Base-by-base conservation (phyloP, 2,113 vertebrate species). In the Thunnus thynnus region DNA sequence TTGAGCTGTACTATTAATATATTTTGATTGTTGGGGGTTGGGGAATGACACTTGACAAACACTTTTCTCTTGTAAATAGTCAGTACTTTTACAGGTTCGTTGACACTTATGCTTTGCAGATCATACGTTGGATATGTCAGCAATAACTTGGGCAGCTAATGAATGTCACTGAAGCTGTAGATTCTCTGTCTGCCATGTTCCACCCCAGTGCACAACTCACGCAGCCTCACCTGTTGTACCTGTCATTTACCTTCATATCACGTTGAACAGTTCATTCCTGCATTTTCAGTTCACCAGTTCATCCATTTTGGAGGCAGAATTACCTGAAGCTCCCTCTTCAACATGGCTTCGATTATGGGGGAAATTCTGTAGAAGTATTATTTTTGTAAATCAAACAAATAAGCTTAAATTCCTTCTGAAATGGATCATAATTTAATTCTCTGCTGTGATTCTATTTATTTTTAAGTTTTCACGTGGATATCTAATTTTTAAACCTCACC, bases 141-240 rank as follows among this genome's bases (percentile, higher is more conserved):
- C 98, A 99, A 99, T 99, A 99, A 99, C 98, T 97, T 97, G 96
- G 97, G 98, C 97, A 99, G 98, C 98, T 99, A 98, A 97, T 97
- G 98, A 99, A 99, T 99, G 98, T 99, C 97, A 97, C 97, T 96
- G 97, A 98, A 97, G 97, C 97, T 99, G 97, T 99, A 97, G 97
- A 98, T 96, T 96, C 95, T 88, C 80, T 85, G 78, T 91, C 91
- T 86, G 88, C 91, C 89, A 86, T 86, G 79, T 88, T 88, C 85
- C 85, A 86, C 82, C 86, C 78, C 72, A 85, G 85, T 87, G 87
- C 88, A 90, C 80, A 85, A 82, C 52, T 78, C 74, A 25, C 69
- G 18, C 87, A 68, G 82, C 66, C 72, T 84, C 86, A 58, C 80
- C 60, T 44, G 12, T 64, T 20, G n/a, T 17, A 32, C 65, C 65